Conservation (phyloP, 2,113 vertebrate species). For the Furnarius figulus region DNA sequence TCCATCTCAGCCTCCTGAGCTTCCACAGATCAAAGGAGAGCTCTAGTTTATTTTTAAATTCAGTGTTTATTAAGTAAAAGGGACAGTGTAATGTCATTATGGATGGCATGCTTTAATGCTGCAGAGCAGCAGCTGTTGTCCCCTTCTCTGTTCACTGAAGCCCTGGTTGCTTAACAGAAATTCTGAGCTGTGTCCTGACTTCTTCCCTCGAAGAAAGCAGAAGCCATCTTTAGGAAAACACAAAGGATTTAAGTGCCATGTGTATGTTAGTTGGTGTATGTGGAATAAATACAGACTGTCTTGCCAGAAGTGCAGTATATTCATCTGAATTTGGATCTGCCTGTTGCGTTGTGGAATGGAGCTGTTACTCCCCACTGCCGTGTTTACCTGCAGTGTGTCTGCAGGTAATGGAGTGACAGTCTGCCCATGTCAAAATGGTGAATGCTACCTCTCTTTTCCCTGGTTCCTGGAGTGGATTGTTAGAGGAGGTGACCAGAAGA, state of each 20-base stretch:
- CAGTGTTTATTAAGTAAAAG: background rate
- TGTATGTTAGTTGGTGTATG: background rate
- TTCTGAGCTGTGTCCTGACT: background rate
- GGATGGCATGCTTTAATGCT: background rate
- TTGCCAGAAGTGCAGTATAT: background rate
- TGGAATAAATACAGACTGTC: background rate
- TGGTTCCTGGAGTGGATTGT: background rate
- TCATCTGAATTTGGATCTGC: background rate
- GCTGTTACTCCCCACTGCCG: background rate
- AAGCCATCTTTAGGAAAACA: background rate
- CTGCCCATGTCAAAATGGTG: background rate
- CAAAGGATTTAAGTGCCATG: background rate
- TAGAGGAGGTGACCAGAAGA: background rate
- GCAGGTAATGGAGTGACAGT: rapidly evolving
- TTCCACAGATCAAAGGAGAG: conserved; percentile 29
- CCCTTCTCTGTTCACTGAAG: background rate
- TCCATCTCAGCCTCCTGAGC: background rate
- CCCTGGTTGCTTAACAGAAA: background rate
- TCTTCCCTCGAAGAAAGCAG: background rate
- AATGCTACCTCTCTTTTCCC: background rate
- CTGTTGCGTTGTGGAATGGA: rapidly evolving
- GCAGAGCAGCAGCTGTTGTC: background rate
- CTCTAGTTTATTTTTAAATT: conserved; percentile 43
- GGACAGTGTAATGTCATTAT: background rate
- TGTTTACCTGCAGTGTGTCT: background rate